A percentile compares a stretch with the other conserved stretches of the same genome.
Conservation (phyloP, 2,113 vertebrate genomes). For the Scomber japonicus region DNA sequence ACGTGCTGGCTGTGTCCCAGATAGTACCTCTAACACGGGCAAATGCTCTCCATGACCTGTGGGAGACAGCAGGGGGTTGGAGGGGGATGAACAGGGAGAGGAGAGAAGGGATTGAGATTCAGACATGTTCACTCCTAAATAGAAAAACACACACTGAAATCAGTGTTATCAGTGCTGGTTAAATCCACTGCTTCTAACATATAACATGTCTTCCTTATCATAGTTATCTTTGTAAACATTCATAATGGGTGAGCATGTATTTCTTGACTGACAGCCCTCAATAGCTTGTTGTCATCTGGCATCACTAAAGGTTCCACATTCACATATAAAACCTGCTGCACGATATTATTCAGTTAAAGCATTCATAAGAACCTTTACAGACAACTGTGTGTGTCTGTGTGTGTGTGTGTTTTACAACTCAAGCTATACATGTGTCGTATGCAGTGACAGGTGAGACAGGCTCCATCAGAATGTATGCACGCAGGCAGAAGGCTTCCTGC, state of each 20-base stretch:
- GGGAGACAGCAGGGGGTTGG: background rate
- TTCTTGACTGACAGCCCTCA: slow-evolving; percentile 39
- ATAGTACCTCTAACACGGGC: slow-evolving; percentile 60
- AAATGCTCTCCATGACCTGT: slow-evolving; percentile 81
- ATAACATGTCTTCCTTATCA: background rate
- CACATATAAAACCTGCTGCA: background rate
- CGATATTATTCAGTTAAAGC: no score
- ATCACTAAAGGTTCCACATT: slow-evolving; percentile 37
- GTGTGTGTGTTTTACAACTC: no score
- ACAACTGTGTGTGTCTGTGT: no score
- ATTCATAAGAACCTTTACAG: no score
- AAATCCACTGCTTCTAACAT: background rate
- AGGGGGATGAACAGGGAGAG: background rate
- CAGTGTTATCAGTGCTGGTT: no score
- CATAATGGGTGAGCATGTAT: slow-evolving; percentile 17
- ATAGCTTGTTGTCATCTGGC: slow-evolving; percentile 43
- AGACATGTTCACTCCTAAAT: background rate
- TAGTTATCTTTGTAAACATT: background rate
- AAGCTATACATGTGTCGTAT: no score
- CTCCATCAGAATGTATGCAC: no score
- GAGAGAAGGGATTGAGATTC: background rate
- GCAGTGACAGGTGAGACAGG: no score
- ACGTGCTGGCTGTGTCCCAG: slow-evolving; percentile 62
- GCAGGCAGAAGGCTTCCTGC: no score
- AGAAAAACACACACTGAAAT: slow-evolving; percentile 3